Evolutionary conservation across 2,888 invertebrate genomes (phyloP), one percentile per base, ranked within the genome.

Genomic region (Chloromyia formosa): DNA sequence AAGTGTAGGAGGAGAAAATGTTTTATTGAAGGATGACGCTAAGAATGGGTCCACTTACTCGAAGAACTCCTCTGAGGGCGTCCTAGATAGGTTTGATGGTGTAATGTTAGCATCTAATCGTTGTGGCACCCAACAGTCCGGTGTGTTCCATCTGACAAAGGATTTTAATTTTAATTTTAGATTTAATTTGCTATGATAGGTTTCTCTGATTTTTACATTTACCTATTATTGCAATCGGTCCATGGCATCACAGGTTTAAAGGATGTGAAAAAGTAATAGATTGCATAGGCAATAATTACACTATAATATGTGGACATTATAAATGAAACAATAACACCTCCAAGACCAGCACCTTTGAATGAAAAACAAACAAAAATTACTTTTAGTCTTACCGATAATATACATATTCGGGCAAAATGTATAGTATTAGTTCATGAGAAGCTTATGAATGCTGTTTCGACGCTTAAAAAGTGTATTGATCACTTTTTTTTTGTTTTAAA

Each of bases 251-350:
- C 91, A 60, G 93, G 89, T 83, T 93, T 93, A 83, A 96, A 95
- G 35, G 96, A 94, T 76, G 95, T 93, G 85, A 95, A 94, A 86
- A 97, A 93, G 86, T 96, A 97, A 85, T 94, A 96, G 81, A 96
- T 92, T 73, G 95, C 92, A 90, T 97, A 97, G 77, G 95, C 94
- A 85, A 97, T 96, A 84, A 97, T 94, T 79, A 97, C 95, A 85
- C 95, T 96, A 86, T 97, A 97, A 86, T 97, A 97, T 72, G 96
- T 95, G 79, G 96, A 95, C 91, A 97, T 93, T 83, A 96, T 87
- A 87, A 97, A 96, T 79, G 97, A 96, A 84, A 97, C 94, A 84
- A 96, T 92, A 78, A 97, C 96, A 84, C 95, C 96, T 76, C 96
- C 95, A 80, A 97, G 88, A 75, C 97, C 97, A 79, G 95, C 94